These are phyloP conservation scores for Nomada ferruginata DNA, from an alignment of 2,888 invertebrate species.

Conservation along the genomic window DNA sequence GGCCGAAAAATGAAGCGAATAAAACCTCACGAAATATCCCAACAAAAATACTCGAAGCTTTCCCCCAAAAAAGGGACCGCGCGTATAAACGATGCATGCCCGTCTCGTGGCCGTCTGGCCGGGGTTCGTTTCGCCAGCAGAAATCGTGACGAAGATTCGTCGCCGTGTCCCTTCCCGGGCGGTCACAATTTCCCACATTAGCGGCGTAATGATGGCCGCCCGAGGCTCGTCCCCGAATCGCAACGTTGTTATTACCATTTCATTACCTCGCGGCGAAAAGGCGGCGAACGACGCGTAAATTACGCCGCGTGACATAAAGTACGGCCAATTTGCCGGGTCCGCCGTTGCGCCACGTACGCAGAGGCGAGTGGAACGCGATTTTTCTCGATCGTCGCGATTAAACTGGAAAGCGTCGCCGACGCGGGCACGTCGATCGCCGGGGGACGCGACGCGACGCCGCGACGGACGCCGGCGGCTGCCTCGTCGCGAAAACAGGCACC, in stretches of 20 bases:
- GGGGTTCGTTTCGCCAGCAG: conserved; percentile 20
- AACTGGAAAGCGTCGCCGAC: background rate
- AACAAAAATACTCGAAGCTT: no score
- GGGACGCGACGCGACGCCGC: conserved; percentile 19
- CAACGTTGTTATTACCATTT: conserved; percentile 73
- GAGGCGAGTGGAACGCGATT: conserved; percentile 4
- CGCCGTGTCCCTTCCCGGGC: background rate
- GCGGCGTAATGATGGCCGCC: conserved; percentile 63
- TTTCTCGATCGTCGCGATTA: background rate
- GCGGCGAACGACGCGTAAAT: conserved; percentile 71
- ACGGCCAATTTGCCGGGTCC: conserved; percentile 64
- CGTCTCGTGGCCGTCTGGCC: background rate
- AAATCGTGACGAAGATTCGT: conserved; percentile 31
- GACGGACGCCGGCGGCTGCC: conserved; percentile 8
- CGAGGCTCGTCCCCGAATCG: conserved; percentile 65
- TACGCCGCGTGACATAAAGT: conserved; percentile 69
- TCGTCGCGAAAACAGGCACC: conserved; percentile 45
- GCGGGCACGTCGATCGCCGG: background rate
- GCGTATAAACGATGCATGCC: no score
- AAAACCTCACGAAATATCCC: no score
- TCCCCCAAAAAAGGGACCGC: no score
- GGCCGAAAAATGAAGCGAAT: no score
- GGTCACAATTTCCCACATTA: conserved; percentile 70
- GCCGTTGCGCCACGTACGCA: background rate
- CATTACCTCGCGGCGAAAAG: conserved; percentile 69